Evolutionary conservation across 2,888 invertebrate genomes (phyloP), one percentile per base, ranked within the genome.

Genomic region (Lepetodrilus schrolli): DNA sequence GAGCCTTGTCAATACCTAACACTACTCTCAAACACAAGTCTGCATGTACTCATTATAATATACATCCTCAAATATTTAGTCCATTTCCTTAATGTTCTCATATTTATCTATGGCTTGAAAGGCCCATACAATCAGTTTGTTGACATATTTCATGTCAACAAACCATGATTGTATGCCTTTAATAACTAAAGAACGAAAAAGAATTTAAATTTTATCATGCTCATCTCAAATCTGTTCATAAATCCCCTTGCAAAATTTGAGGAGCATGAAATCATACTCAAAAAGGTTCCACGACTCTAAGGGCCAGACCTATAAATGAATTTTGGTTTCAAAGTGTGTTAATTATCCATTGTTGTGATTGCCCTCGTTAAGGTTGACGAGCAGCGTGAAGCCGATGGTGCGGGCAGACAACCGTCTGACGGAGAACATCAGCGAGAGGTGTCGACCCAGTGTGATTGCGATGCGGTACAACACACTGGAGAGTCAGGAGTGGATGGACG

Each of bases 401-500:
- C 51, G 78, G 23, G 48, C 79, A 7, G 83, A 83, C 72, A 80
- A 80, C 49, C 77, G 83, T 1, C 47, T 70, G 21, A 78, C 79
- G 26, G 83, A 82, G 72, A 82, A 80, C 66, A 81, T 87, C 72
- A 84, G 82, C 48, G 87, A 87, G 78, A 81, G 79, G 65, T 87
- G 86, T 75, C 83, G 87, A 10, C 87, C 87, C 20, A 81, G 82
- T 70, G 85, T 82, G 70, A 82, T 87, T 4, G 86, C 87, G 4
- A 75, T 86, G 50, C 74, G 79, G 38, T 87, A 87, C 74, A 84
- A 83, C 68, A 82, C 82, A 4, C 77, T 87, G 10, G 87, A 87
- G 73, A 84, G 84, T n/a, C 86, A 87, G 70, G 83, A 87, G 71
- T 86, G 86, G 87, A 82, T 86, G 73, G 87, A 87, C 65, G 88